Evolutionary conservation across 1,140 invertebrate species (phyloP).

Genomic region (Aphaenogaster rudis): DNA sequence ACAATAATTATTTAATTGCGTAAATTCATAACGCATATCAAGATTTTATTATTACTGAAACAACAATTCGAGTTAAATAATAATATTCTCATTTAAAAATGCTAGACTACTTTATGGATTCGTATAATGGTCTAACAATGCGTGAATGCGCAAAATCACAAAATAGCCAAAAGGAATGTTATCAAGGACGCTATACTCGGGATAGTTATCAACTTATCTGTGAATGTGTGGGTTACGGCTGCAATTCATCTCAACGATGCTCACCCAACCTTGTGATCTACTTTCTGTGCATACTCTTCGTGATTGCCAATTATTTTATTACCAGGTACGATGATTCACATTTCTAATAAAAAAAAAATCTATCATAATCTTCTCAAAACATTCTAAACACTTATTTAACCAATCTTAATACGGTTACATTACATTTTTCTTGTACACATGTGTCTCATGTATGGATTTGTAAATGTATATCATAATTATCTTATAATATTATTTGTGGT

Average conservation of each 20-base stretch:
- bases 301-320: conserved; percentile 35
- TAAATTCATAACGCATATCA: neutral
- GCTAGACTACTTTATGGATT: conserved; percentile 77
- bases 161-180: conserved; percentile 69
- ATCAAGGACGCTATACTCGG: conserved; percentile 72
- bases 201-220: conserved; percentile 77
- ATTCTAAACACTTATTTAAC: conserved; percentile 8
- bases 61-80: neutral
- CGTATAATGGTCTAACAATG: conserved; percentile 61
- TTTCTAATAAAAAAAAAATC: neutral
- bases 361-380: conserved; percentile 5
- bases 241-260: conserved; percentile 67
- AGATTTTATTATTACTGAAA: neutral
- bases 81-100: conserved; percentile 20
- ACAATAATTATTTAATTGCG: conserved; percentile 19
- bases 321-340: neutral
- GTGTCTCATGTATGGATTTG: neutral
- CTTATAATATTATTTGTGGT: neutral
- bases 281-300: conserved; percentile 28
- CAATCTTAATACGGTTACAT: neutral
- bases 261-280: neutral
- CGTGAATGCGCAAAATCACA: conserved; percentile 74
- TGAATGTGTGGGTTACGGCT: conserved; percentile 74
- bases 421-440: neutral
- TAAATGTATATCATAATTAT: neutral